These are phyloP conservation scores for Pyralis farinalis DNA, from an alignment of 2,888 invertebrate genomes.

Conservation along the genomic window DNA sequence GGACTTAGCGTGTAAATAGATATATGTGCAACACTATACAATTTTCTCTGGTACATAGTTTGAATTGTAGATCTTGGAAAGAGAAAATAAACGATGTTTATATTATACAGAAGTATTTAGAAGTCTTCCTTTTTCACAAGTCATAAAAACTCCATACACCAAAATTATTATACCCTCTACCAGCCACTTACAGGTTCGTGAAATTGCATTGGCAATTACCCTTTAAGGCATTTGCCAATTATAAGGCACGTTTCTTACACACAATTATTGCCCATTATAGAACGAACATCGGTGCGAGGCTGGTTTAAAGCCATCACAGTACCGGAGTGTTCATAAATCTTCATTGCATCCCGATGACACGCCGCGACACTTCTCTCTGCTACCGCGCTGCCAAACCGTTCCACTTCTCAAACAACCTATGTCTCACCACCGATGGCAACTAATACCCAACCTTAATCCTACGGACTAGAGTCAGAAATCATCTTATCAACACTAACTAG, in stretches of 20 bases:
- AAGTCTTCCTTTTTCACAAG: no score
- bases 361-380: slow-evolving; percentile 77
- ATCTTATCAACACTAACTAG: slow-evolving; percentile 16
- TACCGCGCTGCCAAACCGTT: slow-evolving; percentile 61
- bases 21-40: no score
- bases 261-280: slow-evolving; percentile 48
- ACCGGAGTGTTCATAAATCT: slow-evolving; percentile 76
- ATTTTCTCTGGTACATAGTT: no score
- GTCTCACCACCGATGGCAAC: slow-evolving; percentile 22
- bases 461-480: slow-evolving; percentile 19
- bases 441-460: slow-evolving; percentile 25
- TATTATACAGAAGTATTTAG: no score
- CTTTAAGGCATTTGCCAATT: slow-evolving; percentile 6
- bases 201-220: no score
- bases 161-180: not conserved
- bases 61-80: no score
- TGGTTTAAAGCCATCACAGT: slow-evolving; percentile 52
- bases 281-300: slow-evolving; percentile 53
- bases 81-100: no score
- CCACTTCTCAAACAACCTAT: slow-evolving; percentile 40
- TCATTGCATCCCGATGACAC: slow-evolving; percentile 79
- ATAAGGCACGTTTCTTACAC: slow-evolving; percentile 5
- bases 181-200: no score
- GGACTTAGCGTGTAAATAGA: no score
- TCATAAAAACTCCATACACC: no score